Evolutionary conservation across 2,888 invertebrate species (phyloP), one percentile per base, ranked within the genome.

Genomic region (Drosophila fungiperda): DNA sequence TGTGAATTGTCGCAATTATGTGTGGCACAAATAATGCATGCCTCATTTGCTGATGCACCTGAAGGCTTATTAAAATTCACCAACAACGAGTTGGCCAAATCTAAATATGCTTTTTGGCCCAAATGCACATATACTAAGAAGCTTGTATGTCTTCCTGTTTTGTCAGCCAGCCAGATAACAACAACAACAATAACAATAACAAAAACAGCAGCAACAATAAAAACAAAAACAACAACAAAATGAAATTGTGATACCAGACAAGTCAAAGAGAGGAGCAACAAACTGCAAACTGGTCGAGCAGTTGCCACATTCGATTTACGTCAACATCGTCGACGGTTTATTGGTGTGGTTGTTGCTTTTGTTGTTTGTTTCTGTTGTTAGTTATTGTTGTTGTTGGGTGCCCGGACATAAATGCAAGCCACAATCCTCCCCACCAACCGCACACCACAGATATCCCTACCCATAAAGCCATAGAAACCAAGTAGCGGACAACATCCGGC

Each of bases 21-120:
- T 68, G 70, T 66, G 55, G 67, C 52, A 68, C 49, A 83, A 87
- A 87, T 87, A 90, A 86, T 90, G 83, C 90, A 90, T 68, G 87
- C 76, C 90, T 90, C 91, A 87, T 87, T 87, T 88, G 80, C 64
- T 57, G 79, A 73, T 90, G 91, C 87, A 87, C 90, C 90, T 87
- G 91, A 90, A 78, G 87, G 78, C 85, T 89, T 90, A 87, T 89
- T 87, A 89, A 74, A 75, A 76, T 69, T 38, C 15, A 15, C 12
- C 23, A 38, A 38, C 54, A 61, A 73, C 59, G 38, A 68, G 68
- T 53, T 82, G 57, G 58, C 53, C 32, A 65, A 59, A 60, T 42
- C 35, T 58, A 75, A 69, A 75, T 66, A 55, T 72, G 72, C 59
- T 54, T 48, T 48, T 48, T 48, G 45, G 49, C 45, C 61, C 26